Conservation (phyloP, 2,113 vertebrate genomes). For the Pterophyllum scalare region DNA sequence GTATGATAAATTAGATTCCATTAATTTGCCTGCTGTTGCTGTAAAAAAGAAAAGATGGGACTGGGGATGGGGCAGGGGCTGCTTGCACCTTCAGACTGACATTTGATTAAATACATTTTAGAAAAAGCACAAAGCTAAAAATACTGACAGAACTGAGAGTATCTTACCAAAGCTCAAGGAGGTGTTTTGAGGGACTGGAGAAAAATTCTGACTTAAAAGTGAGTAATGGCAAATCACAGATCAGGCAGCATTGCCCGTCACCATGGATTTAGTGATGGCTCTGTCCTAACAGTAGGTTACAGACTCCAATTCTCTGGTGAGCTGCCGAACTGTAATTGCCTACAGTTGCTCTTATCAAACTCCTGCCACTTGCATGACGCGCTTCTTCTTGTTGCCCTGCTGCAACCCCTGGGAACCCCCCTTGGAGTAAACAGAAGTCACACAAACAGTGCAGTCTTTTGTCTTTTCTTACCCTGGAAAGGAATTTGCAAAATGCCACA, state of each 20-base stretch:
- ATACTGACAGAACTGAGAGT: not conserved
- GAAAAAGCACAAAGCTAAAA: not conserved
- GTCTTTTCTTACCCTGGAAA: not conserved
- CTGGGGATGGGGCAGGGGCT: too few relatives aligned
- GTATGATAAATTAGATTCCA: conserved; percentile 24
- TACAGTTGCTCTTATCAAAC: conserved; percentile 72
- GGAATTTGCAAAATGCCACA: not conserved
- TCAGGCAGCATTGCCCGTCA: conserved; percentile 12
- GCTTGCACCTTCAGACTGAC: conserved; percentile 12
- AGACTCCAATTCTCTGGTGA: conserved; percentile 60
- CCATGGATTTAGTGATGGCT: conserved; percentile 52
- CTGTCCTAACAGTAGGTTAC: conserved; percentile 59
- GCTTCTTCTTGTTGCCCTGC: conserved; percentile 24
- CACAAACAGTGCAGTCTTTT: conserved; percentile 22
- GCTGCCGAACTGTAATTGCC: conserved; percentile 68
- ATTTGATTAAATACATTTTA: conserved; percentile 12
- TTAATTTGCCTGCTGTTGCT: conserved; percentile 24
- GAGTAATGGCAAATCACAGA: conserved; percentile 26
- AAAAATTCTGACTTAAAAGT: conserved; percentile 13
- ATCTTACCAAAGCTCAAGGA: not conserved
- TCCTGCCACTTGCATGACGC: conserved; percentile 52
- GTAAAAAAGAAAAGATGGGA: too few relatives aligned
- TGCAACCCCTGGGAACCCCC: conserved; percentile 35
- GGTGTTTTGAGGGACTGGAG: not conserved
- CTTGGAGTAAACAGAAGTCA: conserved; percentile 48